Conservation (phyloP, 1,140 invertebrate genomes). For the Maconellicoccus hirsutus region DNA sequence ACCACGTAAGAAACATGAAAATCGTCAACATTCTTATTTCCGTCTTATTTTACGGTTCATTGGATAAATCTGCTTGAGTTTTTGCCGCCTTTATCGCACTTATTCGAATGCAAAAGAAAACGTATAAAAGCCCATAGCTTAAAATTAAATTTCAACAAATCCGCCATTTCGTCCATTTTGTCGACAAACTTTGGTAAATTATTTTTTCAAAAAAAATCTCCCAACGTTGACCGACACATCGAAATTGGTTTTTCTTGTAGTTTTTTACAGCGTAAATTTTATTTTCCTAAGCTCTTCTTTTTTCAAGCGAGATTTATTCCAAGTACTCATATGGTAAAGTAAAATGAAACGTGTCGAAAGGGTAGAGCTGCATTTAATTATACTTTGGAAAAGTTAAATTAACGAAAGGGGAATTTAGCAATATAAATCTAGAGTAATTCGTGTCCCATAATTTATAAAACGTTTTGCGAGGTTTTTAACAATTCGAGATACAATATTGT, state of each 20-base stretch:
- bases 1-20: no score
- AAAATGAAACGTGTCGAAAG: no score
- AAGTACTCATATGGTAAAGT: no score
- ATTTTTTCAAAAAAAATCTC: neutral
- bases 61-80: neutral
- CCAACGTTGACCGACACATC: neutral
- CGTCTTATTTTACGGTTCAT: neutral
- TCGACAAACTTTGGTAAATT: slow-evolving; percentile 5
- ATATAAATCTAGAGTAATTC: no score
- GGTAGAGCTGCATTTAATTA: no score
- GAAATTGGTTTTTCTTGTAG: slow-evolving; percentile 1
- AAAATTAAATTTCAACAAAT: slow-evolving; percentile 10
- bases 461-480: no score
- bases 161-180: neutral
- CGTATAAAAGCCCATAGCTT: neutral
- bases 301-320: no score
- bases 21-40: neutral
- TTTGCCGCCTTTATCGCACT: neutral
- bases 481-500: no score
- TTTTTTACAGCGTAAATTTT: neutral
- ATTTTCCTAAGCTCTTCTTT: no score
- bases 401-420: no score
- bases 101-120: neutral
- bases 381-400: no score
- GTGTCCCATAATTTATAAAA: no score